Base-by-base conservation (phyloP, 2,113 vertebrate genomes). In the Atrichornis clamosus region DNA sequence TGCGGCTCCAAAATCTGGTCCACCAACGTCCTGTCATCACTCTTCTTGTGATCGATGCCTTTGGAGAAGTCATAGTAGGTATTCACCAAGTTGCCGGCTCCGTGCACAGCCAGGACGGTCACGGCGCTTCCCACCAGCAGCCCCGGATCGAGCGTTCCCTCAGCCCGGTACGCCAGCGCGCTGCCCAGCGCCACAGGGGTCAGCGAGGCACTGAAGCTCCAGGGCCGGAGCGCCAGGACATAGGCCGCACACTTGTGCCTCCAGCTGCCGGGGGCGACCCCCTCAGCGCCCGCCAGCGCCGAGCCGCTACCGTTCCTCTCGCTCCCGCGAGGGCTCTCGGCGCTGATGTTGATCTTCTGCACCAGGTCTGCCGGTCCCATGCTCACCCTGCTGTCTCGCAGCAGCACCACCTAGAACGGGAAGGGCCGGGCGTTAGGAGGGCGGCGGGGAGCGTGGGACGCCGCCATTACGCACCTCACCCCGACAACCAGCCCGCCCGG, bases 1-100 rank as follows among this genome's bases (percentile, higher is more conserved):
- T 99, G 99, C 13, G 99, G 99, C 68, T 99, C 98, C 96, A 99
- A 73, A 94, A 99, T 99, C 83, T 98, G 98, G 84, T 99, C 99
- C 96, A 99, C 99, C 50, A 99, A 96, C 30, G 99, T 99, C 97
- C 99, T 98, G 90, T 99, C 99, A 11, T 99, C 99, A 1, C 99
- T 99, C 96, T 99, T 99, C 97, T 99, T 99, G 96, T 99, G 99
- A 89, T 99, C 99, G 49, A 99, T 99, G 52, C 99, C 99, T 97
- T 99, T 99, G 76, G 99, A 99, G 96, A 99, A 99, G 97, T 99
- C 99, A n/a, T 99, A 99, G 96, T 99, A 99, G 39, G 99, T 99
- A 94, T 99, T 99, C 12, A 99, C 99, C 39, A 99, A 96, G 95
- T 99, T 99, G 6, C 99, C 99, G 0, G 99, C 99, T 1, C 99